These are phyloP conservation scores for Leiothrix lutea DNA, from an alignment of 2,113 vertebrate species.

Conservation along the genomic window DNA sequence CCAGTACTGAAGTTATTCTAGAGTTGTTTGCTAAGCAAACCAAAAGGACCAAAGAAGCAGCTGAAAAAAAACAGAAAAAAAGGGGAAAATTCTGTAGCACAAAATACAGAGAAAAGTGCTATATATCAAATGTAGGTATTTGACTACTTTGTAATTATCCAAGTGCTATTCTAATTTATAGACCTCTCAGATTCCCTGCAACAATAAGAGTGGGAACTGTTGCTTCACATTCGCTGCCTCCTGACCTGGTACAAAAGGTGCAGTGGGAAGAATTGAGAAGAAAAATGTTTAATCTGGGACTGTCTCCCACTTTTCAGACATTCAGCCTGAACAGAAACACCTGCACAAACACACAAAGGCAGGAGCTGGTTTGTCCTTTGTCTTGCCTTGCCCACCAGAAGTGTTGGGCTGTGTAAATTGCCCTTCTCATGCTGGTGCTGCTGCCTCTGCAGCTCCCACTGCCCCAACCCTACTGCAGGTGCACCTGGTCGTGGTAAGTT, in stretches of 20 bases:
- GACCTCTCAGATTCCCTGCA: neutral
- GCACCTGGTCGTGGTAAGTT: neutral
- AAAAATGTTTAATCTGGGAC: neutral
- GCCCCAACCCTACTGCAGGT: neutral
- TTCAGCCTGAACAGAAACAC: neutral
- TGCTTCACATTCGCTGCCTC: neutral
- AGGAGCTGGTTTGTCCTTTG: neutral
- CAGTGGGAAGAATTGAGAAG: neutral
- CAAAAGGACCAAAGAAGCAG: neutral
- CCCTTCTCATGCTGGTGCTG: neutral
- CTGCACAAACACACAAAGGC: neutral
- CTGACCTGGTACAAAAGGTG: neutral
- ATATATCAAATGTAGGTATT: neutral
- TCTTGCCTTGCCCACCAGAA: neutral
- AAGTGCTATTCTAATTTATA: neutral
- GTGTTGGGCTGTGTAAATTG: neutral
- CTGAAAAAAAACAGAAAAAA: neutral
- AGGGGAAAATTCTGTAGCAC: neutral
- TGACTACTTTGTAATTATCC: neutral
- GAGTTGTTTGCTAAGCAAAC: neutral
- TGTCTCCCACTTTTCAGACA: neutral
- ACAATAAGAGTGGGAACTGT: neutral
- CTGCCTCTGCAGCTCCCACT: neutral
- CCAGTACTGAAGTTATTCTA: neutral
- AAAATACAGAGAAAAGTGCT: neutral